Conservation (phyloP, 1,140 invertebrate species). For the Vanessa atalanta region DNA sequence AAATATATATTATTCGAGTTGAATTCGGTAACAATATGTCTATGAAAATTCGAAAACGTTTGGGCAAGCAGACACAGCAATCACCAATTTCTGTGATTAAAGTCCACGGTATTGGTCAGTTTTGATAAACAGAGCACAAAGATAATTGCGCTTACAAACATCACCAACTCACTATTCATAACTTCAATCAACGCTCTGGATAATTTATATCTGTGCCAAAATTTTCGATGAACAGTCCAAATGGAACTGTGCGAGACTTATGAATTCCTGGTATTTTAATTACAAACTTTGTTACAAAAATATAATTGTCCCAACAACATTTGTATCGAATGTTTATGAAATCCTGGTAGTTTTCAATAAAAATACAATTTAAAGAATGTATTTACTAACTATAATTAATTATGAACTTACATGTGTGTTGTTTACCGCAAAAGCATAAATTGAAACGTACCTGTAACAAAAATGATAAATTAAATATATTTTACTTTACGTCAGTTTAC, state of each 20-base stretch:
- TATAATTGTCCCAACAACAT: no score
- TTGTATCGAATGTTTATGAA: no score
- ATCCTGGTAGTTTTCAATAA: no score
- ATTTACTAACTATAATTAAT: neutral
- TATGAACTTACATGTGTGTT: neutral
- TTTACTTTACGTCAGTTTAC: neutral
- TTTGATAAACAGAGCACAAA: slow-evolving; percentile 30
- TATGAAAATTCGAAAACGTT: neutral
- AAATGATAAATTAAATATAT: slow-evolving; percentile 20
- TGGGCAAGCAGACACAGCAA: neutral
- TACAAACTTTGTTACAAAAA: neutral
- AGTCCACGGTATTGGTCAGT: slow-evolving; percentile 10
- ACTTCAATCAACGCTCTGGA: slow-evolving; percentile 22
- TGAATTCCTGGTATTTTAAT: neutral
- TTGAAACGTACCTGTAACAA: slow-evolving; percentile 53
- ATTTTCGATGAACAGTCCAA: neutral
- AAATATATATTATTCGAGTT: no score
- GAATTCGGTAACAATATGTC: no score
- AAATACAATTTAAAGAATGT: no score
- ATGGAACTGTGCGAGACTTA: neutral
- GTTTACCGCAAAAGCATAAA: slow-evolving; percentile 11
- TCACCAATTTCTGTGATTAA: slow-evolving; percentile 12
- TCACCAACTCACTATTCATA: slow-evolving; percentile 17
- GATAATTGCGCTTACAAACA: slow-evolving; percentile 27
- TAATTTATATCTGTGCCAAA: neutral